Evolutionary conservation across 1,140 invertebrate species (phyloP).

Genomic region (Drosophila quadrilineata): DNA sequence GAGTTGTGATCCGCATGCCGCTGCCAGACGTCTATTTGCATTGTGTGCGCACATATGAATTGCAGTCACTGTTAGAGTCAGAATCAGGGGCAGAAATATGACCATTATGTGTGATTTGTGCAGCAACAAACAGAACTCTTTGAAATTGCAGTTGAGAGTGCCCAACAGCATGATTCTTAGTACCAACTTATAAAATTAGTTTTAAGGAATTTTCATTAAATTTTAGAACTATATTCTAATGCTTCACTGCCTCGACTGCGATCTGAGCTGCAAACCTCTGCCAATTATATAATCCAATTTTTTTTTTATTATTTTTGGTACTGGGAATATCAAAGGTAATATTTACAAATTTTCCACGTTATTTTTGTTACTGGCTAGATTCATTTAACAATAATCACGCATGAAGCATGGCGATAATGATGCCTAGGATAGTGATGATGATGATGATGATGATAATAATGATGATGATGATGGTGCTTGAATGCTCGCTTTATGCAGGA

Average conservation of each 20-base stretch:
- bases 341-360: no score
- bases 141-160: no score
- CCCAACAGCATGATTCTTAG: no score
- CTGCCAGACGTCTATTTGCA: constrained; percentile 25
- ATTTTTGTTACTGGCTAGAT: constrained; percentile 36
- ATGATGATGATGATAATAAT: constrained; percentile 4
- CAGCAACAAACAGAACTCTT: constrained; percentile 35
- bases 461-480: background rate
- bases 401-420: constrained; percentile 30
- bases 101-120: constrained; percentile 43
- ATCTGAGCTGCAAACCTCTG: constrained; percentile 7
- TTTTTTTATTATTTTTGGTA: background rate
- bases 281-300: no score
- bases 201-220: no score
- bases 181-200: no score
- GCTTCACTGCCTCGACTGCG: no score
- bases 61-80: background rate
- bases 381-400: constrained; percentile 63
- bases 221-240: no score
- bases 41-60: constrained; percentile 5
- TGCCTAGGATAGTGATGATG: background rate
- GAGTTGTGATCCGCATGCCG: background rate
- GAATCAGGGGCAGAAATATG: constrained; percentile 25
- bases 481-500: background rate
- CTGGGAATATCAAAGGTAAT: no score